Conservation (phyloP, 2,797 vertebrate species). For the Corythornis leucogaster region DNA sequence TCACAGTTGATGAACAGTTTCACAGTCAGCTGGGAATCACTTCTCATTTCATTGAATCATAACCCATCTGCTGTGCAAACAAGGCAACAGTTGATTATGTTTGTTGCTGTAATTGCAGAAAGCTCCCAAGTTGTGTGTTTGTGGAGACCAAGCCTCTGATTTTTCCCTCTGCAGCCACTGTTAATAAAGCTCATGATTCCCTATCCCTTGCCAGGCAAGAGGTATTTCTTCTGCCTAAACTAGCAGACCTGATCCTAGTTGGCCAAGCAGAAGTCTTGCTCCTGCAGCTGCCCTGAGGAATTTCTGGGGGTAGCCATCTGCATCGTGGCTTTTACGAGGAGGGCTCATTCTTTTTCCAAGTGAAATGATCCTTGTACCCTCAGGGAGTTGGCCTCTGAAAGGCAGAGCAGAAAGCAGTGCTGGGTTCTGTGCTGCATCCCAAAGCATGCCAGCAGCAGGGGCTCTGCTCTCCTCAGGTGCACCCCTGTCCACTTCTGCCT, state of each 20-base stretch:
- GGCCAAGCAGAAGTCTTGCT: background rate
- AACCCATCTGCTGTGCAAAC: background rate
- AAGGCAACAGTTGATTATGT: background rate
- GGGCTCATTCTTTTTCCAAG: background rate
- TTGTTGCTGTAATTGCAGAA: background rate
- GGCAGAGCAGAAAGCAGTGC: background rate
- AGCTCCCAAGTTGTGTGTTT: fast-evolving
- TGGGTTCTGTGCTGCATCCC: background rate
- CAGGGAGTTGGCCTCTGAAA: background rate
- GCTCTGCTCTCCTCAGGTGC: background rate
- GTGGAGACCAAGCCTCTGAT: background rate
- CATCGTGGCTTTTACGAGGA: background rate
- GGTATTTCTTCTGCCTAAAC: background rate
- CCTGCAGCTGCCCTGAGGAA: background rate
- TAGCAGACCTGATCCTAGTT: background rate
- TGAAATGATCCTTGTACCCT: background rate
- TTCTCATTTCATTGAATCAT: background rate
- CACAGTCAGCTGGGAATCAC: background rate
- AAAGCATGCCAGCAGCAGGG: background rate
- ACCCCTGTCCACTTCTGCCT: fast-evolving
- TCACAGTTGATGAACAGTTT: background rate
- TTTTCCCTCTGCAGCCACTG: background rate
- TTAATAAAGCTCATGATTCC: background rate
- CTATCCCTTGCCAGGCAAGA: background rate
- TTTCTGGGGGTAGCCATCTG: background rate